phyloP scores from a whole-genome alignment of 2,888 invertebrate genomes.

The Tuta absoluta region DNA sequence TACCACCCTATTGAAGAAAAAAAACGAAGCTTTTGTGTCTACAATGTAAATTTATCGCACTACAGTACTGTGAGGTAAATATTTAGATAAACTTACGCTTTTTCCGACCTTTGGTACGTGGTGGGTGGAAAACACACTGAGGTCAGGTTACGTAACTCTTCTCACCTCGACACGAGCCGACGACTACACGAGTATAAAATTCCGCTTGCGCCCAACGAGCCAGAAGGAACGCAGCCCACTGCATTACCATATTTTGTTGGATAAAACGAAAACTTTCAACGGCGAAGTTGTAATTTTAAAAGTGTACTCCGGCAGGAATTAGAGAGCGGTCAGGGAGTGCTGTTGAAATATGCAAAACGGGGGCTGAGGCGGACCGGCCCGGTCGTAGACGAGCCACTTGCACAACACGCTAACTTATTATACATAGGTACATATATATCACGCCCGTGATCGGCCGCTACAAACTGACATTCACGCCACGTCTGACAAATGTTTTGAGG shows the following conservation, averaged over 20 bases:
- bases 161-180: not conserved
- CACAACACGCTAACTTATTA: not conserved
- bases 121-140: not conserved
- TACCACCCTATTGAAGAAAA: too few relatives aligned
- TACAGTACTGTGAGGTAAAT: too few relatives aligned
- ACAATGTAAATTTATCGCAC: too few relatives aligned
- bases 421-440: too few relatives aligned
- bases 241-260: slow-evolving; percentile 14
- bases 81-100: too few relatives aligned
- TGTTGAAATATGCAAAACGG: slow-evolving; percentile 11
- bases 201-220: not conserved
- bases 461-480: too few relatives aligned
- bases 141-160: slow-evolving; percentile 5
- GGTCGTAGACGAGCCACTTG: not conserved
- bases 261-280: slow-evolving; percentile 5
- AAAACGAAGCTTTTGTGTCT: too few relatives aligned
- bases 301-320: slow-evolving; percentile 7
- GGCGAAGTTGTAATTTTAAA: slow-evolving; percentile 16
- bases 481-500: too few relatives aligned
- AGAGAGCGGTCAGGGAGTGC: not conserved
- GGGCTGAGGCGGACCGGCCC: not conserved
- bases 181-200: slow-evolving; percentile 2
- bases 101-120: too few relatives aligned
- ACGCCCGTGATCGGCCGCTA: too few relatives aligned
- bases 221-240: slow-evolving; percentile 5